Evolutionary conservation across 2,113 vertebrate species (phyloP).

Genomic region (Danio rerio): DNA sequence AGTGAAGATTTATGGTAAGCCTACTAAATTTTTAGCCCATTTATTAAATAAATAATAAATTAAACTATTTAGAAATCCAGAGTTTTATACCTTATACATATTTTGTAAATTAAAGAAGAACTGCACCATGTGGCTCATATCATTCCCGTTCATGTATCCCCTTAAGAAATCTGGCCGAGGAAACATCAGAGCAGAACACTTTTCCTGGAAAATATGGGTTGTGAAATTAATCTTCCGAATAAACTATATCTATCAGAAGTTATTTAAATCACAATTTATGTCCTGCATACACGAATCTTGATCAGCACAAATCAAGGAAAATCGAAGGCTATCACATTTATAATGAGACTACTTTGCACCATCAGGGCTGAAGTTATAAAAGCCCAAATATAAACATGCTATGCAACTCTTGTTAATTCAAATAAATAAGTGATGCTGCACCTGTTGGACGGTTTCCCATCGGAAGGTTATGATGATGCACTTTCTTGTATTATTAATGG

Average conservation of each 20-base stretch:
- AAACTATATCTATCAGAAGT: background rate
- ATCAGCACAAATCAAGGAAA: background rate
- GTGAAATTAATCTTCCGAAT: background rate
- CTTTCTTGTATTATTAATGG: conserved; percentile 20
- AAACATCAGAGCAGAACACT: background rate
- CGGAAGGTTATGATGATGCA: background rate
- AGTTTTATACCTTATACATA: background rate
- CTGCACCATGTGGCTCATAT: background rate
- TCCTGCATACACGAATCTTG: too few species aligned
- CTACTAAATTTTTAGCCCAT: too few species aligned
- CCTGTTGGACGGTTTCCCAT: background rate
- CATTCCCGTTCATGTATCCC: background rate
- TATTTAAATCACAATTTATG: background rate
- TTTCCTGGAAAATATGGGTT: background rate
- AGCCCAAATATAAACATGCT: background rate
- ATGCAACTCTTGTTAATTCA: background rate
- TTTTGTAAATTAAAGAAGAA: background rate
- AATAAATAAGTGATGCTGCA: background rate
- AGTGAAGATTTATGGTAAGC: background rate
- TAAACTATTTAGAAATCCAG: background rate
- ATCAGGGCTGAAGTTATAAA: background rate
- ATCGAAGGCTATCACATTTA: background rate
- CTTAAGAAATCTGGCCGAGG: background rate
- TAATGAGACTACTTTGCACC: background rate
- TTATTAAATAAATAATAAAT: background rate